A percentile compares a stretch with the other conserved stretches of the same genome.
Evolutionary conservation across 2,113 vertebrate species (phyloP).

Genomic region (Marmota monax): DNA sequence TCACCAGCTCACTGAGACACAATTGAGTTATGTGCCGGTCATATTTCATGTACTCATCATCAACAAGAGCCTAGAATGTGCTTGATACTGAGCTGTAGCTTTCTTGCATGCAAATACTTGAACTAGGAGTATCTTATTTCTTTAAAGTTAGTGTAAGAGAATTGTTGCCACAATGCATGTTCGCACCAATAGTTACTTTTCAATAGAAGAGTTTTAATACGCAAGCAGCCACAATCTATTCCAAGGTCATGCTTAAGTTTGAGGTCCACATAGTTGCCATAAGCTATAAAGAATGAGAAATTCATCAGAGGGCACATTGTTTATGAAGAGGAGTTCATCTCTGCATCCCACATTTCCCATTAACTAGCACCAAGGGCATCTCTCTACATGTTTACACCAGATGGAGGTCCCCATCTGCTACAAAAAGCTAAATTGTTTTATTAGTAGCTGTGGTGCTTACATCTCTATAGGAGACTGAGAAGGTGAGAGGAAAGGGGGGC

Average conservation of each 20-base stretch:
- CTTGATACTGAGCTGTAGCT: background rate
- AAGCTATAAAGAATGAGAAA: background rate
- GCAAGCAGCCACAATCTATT: background rate
- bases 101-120: background rate
- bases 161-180: background rate
- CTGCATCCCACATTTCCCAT: slow-evolving; percentile 30
- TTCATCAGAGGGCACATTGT: background rate
- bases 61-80: background rate
- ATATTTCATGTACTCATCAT: background rate
- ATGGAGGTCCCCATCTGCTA: slow-evolving; percentile 73
- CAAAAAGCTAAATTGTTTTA: slow-evolving; percentile 68
- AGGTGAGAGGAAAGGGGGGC: slow-evolving; percentile 10
- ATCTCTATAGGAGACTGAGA: slow-evolving; percentile 53
- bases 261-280: background rate
- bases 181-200: background rate
- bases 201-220: background rate
- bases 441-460: slow-evolving; percentile 52
- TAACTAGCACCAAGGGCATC: slow-evolving; percentile 59
- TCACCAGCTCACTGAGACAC: background rate
- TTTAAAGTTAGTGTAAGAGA: slow-evolving; percentile 30
- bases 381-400: slow-evolving; percentile 58
- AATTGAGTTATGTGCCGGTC: background rate
- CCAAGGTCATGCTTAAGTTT: background rate
- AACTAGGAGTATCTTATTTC: background rate
- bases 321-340: background rate